Evolutionary conservation across 2,113 vertebrate genomes (phyloP).

Genomic region (Burhinus bistriatus): DNA sequence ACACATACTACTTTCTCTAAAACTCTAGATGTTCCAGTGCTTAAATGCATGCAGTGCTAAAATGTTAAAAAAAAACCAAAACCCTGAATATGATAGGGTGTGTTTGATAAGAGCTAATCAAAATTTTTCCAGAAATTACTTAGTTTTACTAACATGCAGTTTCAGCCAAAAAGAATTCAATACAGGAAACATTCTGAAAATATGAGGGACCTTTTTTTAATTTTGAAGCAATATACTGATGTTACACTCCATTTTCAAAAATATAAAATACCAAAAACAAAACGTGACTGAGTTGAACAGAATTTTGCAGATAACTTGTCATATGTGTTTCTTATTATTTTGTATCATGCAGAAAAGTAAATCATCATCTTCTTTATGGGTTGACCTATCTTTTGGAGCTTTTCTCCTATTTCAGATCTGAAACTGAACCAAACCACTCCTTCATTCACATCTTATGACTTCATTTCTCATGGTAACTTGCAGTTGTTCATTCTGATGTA

Average conservation of each 20-base stretch:
- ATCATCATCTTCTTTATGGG: background rate
- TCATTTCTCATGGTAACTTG: background rate
- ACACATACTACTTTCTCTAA: background rate
- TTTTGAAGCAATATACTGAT: background rate
- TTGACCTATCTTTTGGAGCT: background rate
- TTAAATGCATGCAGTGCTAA: background rate
- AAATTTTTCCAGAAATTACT: background rate
- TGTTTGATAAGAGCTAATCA: background rate
- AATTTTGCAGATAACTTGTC: background rate
- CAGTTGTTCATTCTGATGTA: background rate
- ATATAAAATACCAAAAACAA: background rate
- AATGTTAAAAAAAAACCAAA: background rate
- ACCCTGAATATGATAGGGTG: background rate
- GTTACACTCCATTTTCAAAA: background rate
- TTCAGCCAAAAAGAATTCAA: background rate
- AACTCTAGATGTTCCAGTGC: background rate
- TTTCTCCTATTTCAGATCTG: background rate
- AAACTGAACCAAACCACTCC: background rate
- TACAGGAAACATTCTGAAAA: background rate
- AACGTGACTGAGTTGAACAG: background rate
- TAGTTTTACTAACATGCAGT: background rate
- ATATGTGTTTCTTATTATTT: background rate
- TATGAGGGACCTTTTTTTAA: background rate
- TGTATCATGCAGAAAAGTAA: background rate
- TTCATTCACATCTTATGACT: background rate